Base-by-base conservation (phyloP, 1,140 invertebrate genomes). In the Bradysia coprophila region DNA sequence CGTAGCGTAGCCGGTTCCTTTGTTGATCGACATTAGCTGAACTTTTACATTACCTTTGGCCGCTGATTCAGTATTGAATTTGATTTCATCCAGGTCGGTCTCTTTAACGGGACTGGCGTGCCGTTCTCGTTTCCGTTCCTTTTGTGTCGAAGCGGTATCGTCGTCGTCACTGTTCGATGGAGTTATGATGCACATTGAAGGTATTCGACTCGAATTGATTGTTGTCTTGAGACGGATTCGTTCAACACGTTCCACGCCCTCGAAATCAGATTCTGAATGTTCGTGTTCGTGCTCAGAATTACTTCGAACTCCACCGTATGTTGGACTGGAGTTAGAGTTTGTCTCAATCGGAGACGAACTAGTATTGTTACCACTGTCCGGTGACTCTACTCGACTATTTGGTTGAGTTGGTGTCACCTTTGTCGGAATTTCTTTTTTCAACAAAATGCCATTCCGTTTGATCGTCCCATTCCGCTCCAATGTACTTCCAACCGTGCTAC, bases 131-230 rank as follows among this genome's bases (percentile, higher is more conserved):
- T 6, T 28, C 6, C 6, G 6, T 28, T 28, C 24, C 24, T 28
- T 28, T 28, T 28, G 24, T 28, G 13, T 8, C 21, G 36, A 10
- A 38, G 11, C 15, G 4, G 10, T 10, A 34, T 34, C 32, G 53
- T 87, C 86, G 50, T 90, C 87, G 46, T 90, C 86, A 38, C 83
- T 88, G 42, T 81, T 80, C 1, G 80, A 76, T 9, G 86, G 85
- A 6, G 86, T 90, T 15, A 91, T 89, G 0, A 88, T 84, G 60
- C 87, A 91, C 79, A 92, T 86, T 1, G 85, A 89, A 3, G 88
- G 88, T 54, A 91, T 91, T 46, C 85, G 70, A 49, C 80, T 84
- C 10, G 78, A 79, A 47, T 81, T 87, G 22, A 90, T 88, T 5
- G 80, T 78, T 0, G 86, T 90, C 63, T 91, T 91, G 11, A 76